Evolutionary conservation across 2,113 vertebrate genomes (phyloP), one percentile per base, ranked within the genome.

Genomic region (Anoura caudifer): DNA sequence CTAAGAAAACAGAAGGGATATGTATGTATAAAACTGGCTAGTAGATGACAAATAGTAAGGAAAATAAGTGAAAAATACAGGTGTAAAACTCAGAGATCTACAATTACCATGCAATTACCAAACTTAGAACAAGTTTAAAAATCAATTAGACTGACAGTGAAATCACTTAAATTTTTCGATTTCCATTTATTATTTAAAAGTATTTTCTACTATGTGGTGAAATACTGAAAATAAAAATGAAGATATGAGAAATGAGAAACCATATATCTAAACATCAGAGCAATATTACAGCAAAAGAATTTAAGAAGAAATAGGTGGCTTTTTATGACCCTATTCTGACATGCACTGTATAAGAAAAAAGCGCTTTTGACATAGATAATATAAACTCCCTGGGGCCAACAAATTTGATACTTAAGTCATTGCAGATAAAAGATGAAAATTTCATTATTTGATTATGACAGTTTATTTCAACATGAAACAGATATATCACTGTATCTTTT

Each of bases 391-490:
- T 22, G 14, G 38, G 31, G 5, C 24, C 5, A 47, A 61, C 43
- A 72, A 81, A 65, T 36, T 56, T 61, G 17, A 96, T 82, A 7
- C 59, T 75, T 87, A 94, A 69, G 5, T 93, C 4, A 87, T 84
- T 92, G 83, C 24, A 54, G 52, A 54, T 52, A 16, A 16, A 52
- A 83, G 36, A 87, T n/a, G 6, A 75, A 92, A 87, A 11, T 87
- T 80, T 83, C 38, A 76, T 87, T 80, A 3, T 20, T 89, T 77
- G 10, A 75, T 76, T 59, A 73, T 47, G 54, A 95, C 20, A 95
- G 80, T 90, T 93, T 56, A 94, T 45, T 92, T 22, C 26, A 84
- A 83, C 3, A 92, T 36, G 26, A 95, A 94, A 63, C 87, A 11
- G 54, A 92, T 52, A 77, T 36, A 91, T 69, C n/a, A 63, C 4